Evolutionary conservation across 2,113 vertebrate genomes (phyloP).

Genomic region (Thunnus thynnus): DNA sequence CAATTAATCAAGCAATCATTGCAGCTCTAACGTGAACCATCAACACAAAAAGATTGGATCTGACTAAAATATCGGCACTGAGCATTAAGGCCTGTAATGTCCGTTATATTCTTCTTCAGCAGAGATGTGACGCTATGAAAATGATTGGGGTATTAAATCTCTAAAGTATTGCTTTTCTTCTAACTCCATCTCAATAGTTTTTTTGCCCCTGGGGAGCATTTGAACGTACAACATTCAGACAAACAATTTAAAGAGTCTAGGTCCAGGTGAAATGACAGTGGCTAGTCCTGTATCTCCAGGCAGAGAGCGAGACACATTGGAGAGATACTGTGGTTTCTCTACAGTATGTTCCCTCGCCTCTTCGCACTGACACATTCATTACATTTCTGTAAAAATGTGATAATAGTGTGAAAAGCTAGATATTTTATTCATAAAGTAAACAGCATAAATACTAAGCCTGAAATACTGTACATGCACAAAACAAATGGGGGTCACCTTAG

Average conservation of each 20-base stretch:
- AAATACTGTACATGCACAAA: conserved; percentile 21
- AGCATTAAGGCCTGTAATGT: too few relatives aligned
- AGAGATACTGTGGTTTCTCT: too few relatives aligned
- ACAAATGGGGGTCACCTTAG: conserved; percentile 27
- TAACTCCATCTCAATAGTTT: too few relatives aligned
- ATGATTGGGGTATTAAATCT: too few relatives aligned
- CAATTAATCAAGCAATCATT: too few relatives aligned
- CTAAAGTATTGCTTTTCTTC: too few relatives aligned
- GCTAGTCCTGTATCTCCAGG: conserved; percentile 37
- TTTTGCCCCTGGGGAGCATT: conserved; percentile 61
- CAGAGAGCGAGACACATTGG: conserved; percentile 13
- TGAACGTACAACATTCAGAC: conserved; percentile 60
- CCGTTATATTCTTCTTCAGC: too few relatives aligned
- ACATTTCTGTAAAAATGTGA: conserved; percentile 5
- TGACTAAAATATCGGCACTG: too few relatives aligned
- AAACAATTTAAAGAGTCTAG: conserved; percentile 40
- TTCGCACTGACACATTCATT: neutral
- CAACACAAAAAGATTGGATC: too few relatives aligned
- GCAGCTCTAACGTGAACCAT: too few relatives aligned
- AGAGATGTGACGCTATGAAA: too few relatives aligned
- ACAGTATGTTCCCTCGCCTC: neutral
- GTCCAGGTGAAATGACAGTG: conserved; percentile 44
- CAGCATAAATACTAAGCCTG: conserved; percentile 13
- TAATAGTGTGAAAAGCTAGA: neutral
- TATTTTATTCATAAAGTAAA: conserved; percentile 27